phyloP scores from a whole-genome alignment of 1,140 invertebrate genomes.

The Orchestia grillus region DNA sequence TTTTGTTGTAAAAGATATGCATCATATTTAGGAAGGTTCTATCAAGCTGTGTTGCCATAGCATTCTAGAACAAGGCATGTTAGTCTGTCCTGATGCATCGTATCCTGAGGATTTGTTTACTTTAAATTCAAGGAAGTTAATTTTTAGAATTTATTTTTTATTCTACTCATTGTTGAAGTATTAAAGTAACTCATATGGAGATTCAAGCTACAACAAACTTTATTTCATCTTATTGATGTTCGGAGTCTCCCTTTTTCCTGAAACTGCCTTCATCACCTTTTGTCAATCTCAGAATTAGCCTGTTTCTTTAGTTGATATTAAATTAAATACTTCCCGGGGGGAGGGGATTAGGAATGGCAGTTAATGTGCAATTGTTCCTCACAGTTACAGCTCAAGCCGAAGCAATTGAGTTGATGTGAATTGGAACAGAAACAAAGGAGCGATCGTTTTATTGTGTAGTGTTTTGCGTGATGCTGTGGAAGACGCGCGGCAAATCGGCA shows the following conservation, averaged over 20 bases:
- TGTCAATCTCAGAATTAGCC: not conserved
- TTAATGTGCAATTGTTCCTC: conserved; percentile 48
- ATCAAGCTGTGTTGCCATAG: too few relatives aligned
- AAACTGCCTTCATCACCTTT: too few relatives aligned
- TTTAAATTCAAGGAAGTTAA: not conserved
- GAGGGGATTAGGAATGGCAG: not conserved
- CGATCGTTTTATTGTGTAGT: not conserved
- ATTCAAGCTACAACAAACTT: not conserved
- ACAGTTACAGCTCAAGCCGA: conserved; percentile 44
- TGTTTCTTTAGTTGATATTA: not conserved
- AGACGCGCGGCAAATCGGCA: not conserved
- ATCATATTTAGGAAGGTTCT: too few relatives aligned
- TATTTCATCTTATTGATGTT: not conserved
- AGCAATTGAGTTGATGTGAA: conserved; percentile 33
- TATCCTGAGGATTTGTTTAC: too few relatives aligned
- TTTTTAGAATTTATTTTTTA: not conserved
- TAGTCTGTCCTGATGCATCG: too few relatives aligned
- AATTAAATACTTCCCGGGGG: not conserved
- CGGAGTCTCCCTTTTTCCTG: not conserved
- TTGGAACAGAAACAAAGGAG: not conserved
- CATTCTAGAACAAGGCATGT: too few relatives aligned
- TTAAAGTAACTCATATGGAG: not conserved
- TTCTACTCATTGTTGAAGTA: not conserved
- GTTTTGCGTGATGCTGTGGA: not conserved
- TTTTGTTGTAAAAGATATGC: not conserved